Conservation (phyloP, 1,140 invertebrate genomes). For the Eriosoma lanigerum region DNA sequence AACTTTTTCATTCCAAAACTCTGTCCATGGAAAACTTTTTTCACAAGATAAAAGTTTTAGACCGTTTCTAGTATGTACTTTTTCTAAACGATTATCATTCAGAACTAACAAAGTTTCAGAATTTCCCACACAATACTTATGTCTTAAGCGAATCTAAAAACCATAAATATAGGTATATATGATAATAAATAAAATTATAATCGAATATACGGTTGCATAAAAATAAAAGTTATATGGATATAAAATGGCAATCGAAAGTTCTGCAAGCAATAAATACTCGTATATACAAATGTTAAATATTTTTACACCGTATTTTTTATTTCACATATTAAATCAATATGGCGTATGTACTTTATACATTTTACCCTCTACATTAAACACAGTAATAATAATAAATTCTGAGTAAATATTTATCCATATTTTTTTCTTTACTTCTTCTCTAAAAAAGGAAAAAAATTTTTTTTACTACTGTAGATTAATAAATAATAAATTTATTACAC, state of each 20-base stretch:
- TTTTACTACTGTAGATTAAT: too few relatives aligned
- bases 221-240: not conserved
- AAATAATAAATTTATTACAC: too few relatives aligned
- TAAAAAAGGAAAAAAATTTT: too few relatives aligned
- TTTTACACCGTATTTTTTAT: too few relatives aligned
- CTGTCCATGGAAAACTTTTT: conserved; percentile 65
- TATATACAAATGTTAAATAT: too few relatives aligned
- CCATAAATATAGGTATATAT: not conserved
- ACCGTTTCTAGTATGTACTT: conserved; percentile 70
- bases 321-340: too few relatives aligned
- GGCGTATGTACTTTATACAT: too few relatives aligned
- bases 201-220: not conserved
- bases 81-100: conserved; percentile 7
- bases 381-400: too few relatives aligned
- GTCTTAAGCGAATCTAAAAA: conserved; percentile 42
- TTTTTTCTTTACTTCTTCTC: too few relatives aligned
- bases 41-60: conserved; percentile 63
- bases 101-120: conserved; percentile 20
- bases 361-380: too few relatives aligned
- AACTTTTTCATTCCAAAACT: conserved; percentile 61
- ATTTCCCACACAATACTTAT: conserved; percentile 30
- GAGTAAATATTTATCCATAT: too few relatives aligned
- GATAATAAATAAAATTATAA: not conserved
- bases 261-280: too few relatives aligned
- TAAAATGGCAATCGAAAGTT: not conserved